These are phyloP conservation scores for Cydia strobilella DNA, from an alignment of 1,140 invertebrate species.

Conservation along the genomic window DNA sequence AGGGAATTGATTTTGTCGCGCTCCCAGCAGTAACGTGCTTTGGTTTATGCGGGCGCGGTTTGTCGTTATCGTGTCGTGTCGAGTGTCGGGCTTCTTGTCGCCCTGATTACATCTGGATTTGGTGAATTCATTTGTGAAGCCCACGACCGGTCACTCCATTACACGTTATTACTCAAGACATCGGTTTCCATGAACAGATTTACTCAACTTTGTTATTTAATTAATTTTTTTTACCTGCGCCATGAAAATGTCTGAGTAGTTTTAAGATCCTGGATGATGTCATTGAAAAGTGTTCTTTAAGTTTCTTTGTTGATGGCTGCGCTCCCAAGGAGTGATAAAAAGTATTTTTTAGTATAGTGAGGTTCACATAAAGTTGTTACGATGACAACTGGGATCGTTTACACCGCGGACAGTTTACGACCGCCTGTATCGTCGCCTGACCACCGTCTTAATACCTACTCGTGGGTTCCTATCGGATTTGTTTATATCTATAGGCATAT, in stretches of 20 bases:
- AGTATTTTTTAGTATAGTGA: constrained; percentile 53
- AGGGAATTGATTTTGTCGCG: constrained; percentile 75
- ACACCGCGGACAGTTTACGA: constrained; percentile 59
- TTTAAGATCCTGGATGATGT: constrained; percentile 32
- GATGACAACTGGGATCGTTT: constrained; percentile 68
- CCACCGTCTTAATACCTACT: constrained; percentile 36
- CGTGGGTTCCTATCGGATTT: constrained; percentile 43
- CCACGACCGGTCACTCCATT: constrained; percentile 58
- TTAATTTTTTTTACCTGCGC: background rate
- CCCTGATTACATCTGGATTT: constrained; percentile 73
- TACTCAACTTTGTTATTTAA: constrained; percentile 24
- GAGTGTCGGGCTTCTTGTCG: constrained; percentile 66
- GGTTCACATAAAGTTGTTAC: constrained; percentile 55
- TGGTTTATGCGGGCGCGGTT: constrained; percentile 67
- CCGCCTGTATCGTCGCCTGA: constrained; percentile 41
- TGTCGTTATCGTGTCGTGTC: constrained; percentile 69
- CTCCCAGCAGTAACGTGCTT: constrained; percentile 70
- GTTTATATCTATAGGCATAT: constrained; percentile 34
- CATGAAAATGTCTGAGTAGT: constrained; percentile 11
- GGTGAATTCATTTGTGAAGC: constrained; percentile 69
- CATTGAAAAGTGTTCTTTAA: constrained; percentile 28
- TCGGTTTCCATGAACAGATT: constrained; percentile 51
- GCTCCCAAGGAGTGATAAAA: constrained; percentile 48
- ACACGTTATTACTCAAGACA: constrained; percentile 68
- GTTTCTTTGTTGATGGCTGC: constrained; percentile 39